Base-by-base conservation (phyloP, 2,888 invertebrate genomes). In the Melieria crassipennis region DNA sequence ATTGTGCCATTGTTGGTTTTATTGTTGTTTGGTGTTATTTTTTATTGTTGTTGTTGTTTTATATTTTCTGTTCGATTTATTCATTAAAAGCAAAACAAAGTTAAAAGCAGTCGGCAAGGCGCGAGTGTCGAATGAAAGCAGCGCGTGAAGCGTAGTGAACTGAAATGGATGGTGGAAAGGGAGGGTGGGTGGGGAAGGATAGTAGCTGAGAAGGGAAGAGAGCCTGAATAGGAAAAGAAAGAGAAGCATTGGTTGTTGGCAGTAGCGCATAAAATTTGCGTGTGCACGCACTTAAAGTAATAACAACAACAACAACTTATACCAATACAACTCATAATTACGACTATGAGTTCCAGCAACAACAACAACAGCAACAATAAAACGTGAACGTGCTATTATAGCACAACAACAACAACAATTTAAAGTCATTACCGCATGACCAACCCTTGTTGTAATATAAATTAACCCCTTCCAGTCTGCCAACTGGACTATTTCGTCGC, bases 111-210 rank as follows among this genome's bases (percentile, higher is more conserved):
- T 80, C 3, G 9, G 78, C 81, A 81, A 81, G 78, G 81, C 79
- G 82, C 80, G 82, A 82, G 82, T 76, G 81, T 79, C 80, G 81
- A 75, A 79, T 72, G 74, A 76, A 30, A 3, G 30, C 30, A 30
- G 30, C 30, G 30, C 30, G 30, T 30, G 30, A 30, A 30, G 30
- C 30, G 2, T 2, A 30, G 30, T 30, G 30, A 30, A 30, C 3
- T 30, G 30, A 3, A 30, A 30, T 30, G 30, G 30, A 30, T 1
- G 30, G 30, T 0, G 30, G 30, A 30, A 16, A 30, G 30, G 30
- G 3, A 30, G 2, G 30, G 2, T 3, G 30, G 30, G 30, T 30
- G 30, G 30, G 30, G 30, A 1, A 2, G 30, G 30, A 30, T 1
- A 30, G 30, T 30, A 3, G 30, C 30, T 30, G 30, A 30, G 30